Evolutionary conservation across 2,797 vertebrate genomes (phyloP).

Genomic region (Pseudochirops corinnae): DNA sequence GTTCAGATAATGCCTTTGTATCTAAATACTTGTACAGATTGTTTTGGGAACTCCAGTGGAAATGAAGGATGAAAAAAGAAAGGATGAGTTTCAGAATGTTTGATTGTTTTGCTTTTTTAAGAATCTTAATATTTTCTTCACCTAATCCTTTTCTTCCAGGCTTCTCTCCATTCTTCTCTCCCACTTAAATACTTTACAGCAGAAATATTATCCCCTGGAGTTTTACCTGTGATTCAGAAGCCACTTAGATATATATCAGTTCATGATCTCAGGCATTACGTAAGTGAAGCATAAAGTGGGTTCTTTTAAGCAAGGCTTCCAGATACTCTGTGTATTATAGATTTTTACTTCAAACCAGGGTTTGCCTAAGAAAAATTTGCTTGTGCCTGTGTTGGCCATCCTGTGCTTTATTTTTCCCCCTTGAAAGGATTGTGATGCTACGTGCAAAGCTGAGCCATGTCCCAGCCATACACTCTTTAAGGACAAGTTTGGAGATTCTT

Average conservation of each 20-base stretch:
- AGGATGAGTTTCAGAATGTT: background rate
- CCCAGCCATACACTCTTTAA: slow-evolving; percentile 11
- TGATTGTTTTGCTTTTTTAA: background rate
- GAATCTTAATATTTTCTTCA: background rate
- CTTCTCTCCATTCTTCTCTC: background rate
- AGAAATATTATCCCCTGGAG: background rate
- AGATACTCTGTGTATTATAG: background rate
- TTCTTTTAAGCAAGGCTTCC: background rate
- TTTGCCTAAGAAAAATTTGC: slow-evolving; percentile 32
- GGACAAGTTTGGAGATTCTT: slow-evolving; percentile 60
- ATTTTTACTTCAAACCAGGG: slow-evolving; percentile 43
- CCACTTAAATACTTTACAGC: background rate
- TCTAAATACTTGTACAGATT: background rate
- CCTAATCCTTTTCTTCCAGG: background rate
- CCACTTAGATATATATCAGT: background rate
- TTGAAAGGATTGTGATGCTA: slow-evolving; percentile 37
- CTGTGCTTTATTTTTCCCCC: background rate
- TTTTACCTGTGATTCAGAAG: background rate
- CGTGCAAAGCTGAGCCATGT: background rate
- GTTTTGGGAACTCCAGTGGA: background rate
- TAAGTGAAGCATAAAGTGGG: slow-evolving; percentile 51
- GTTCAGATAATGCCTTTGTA: slow-evolving; percentile 21
- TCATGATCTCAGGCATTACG: slow-evolving; percentile 48
- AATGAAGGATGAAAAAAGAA: background rate
- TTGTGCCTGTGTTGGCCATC: background rate